phyloP scores from a whole-genome alignment of 2,888 invertebrate genomes.

The Ichneumon xanthorius region DNA sequence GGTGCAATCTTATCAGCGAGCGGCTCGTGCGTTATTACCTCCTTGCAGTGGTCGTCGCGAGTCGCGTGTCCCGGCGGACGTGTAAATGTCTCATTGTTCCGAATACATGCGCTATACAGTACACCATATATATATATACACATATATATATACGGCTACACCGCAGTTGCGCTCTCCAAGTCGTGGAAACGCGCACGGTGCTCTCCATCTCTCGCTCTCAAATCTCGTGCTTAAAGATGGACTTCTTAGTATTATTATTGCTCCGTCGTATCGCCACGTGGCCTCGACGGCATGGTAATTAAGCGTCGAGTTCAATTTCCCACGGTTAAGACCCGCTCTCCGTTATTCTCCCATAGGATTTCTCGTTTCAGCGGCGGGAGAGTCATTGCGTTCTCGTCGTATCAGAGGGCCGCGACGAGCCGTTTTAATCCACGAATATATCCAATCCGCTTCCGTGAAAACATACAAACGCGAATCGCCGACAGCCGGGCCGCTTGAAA shows the following conservation, averaged over 20 bases:
- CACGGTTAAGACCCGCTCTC: slow-evolving; percentile 54
- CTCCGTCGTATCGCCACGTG: slow-evolving; percentile 45
- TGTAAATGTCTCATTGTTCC: slow-evolving; percentile 31
- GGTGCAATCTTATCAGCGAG: slow-evolving; percentile 56
- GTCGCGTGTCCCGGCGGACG: slow-evolving; percentile 35
- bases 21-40: slow-evolving; percentile 37
- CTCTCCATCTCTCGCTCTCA: not conserved
- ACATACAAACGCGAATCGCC: slow-evolving; percentile 36
- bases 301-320: slow-evolving; percentile 67
- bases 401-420: not conserved
- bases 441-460: slow-evolving; percentile 40
- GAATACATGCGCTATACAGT: not conserved
- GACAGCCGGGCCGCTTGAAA: slow-evolving; percentile 49
- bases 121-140: not conserved
- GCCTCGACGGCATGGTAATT: slow-evolving; percentile 55
- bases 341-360: slow-evolving; percentile 64
- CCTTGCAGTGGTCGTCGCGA: slow-evolving; percentile 5
- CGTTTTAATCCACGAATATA: slow-evolving; percentile 42
- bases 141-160: not conserved
- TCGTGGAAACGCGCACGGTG: not conserved
- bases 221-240: slow-evolving; percentile 20
- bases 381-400: slow-evolving; percentile 46
- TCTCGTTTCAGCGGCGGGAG: slow-evolving; percentile 42
- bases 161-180: not conserved
- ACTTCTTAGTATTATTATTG: slow-evolving; percentile 45